Base-by-base conservation (phyloP, 1,140 invertebrate species). In the Tribolium madens region DNA sequence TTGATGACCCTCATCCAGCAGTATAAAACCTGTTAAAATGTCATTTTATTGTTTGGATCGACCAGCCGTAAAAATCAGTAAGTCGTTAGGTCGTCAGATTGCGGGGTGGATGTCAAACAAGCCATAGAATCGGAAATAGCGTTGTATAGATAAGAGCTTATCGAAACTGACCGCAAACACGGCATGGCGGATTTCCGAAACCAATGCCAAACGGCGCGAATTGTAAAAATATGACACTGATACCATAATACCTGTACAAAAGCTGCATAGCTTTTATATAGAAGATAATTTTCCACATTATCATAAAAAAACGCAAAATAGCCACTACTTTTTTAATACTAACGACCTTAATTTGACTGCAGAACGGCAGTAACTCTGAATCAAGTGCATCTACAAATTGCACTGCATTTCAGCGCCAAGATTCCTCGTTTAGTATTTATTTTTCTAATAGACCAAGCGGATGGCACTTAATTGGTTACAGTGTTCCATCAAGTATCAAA, bases 141-240 rank as follows among this genome's bases (percentile, higher is more conserved):
- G 70, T 50, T 72, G 70, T 72, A 72, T 72, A 72, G 70, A 72
- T 72, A 72, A 72, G 18, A 52, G 42, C 31, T 72, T 72, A 72
- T 72, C 70, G 70, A 72, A 72, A 52, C 50, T 72, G 70, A 50
- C 70, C 70, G 70, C 70, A 52, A 52, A 72, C 70, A 72, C 13
- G 70, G 50, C 70, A 52, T 36, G 47, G 46, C 70, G 70, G 70
- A 72, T 72, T 72, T 72, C 70, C 70, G 70, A 72, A 50, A 48
- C 68, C 47, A 47, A 7, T 50, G 36, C 46, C 21, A 26, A 48
- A 72, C 26, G 70, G 47, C 50, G 70, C 46, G 17, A 72, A 72
- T 72, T 72, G 50, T 52, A 71, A 71, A 71, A 71, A 71, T 71
- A 71, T 47, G 33, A 12, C 18, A 48, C 46, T 52, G 70, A 72